Percentiles rank a stretch among this genome's conserved stretches.
phyloP scores from a whole-genome alignment of 2,888 invertebrate genomes.

The Eudasyphora cyanicolor region DNA sequence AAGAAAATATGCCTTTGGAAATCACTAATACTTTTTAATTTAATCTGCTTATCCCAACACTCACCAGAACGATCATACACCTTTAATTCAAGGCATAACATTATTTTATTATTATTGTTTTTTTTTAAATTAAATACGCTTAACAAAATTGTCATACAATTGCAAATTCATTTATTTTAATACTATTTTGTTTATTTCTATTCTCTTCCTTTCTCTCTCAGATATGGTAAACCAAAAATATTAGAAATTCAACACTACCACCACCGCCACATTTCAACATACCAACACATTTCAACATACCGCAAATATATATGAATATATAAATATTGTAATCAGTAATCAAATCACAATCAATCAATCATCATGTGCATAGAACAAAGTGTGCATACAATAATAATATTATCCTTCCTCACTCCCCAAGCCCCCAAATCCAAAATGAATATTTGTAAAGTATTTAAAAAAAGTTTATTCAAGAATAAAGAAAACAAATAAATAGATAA shows the following conservation, averaged over 20 bases:
- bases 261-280: slow-evolving; percentile 57
- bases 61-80: background rate
- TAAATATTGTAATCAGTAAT: background rate
- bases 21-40: background rate
- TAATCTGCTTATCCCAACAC: background rate
- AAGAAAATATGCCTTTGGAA: no score
- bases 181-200: slow-evolving; percentile 60
- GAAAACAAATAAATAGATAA: slow-evolving; percentile 40
- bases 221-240: slow-evolving; percentile 80
- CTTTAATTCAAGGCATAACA: background rate
- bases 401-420: background rate
- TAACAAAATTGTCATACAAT: background rate
- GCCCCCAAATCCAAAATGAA: background rate
- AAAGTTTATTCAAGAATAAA: slow-evolving; percentile 43
- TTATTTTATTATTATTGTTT: background rate
- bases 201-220: slow-evolving; percentile 69
- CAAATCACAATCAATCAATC: slow-evolving; percentile 1
- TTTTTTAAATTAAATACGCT: slow-evolving; percentile 9
- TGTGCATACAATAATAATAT: slow-evolving; percentile 8
- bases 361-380: slow-evolving; percentile 24
- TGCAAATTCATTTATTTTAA: slow-evolving; percentile 29
- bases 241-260: slow-evolving; percentile 71
- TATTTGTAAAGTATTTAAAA: slow-evolving; percentile 61
- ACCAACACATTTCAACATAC: slow-evolving; percentile 59
- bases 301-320: no score